Conservation (phyloP, 92 coral and sea anemone genomes). For the Diadumene lineata region DNA sequence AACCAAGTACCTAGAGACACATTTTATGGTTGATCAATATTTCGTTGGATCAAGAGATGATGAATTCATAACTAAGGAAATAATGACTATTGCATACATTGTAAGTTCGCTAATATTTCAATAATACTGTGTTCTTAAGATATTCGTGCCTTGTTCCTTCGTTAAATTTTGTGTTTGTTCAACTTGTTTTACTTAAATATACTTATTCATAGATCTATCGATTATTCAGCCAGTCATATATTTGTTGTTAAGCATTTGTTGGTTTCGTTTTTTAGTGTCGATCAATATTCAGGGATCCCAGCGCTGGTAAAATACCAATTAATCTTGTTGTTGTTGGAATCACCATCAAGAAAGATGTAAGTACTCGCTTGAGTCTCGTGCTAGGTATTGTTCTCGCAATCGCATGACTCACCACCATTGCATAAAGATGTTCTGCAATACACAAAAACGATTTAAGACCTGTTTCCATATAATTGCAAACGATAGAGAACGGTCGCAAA, state of each 20-base stretch:
- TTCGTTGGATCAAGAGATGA: conserved; percentile 35
- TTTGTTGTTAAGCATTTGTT: too few species aligned
- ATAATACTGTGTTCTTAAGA: neutral
- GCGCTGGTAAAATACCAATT: conserved; percentile 61
- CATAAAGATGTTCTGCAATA: too few species aligned
- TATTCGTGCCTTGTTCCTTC: neutral
- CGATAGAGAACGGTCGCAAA: too few species aligned
- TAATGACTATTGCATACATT: conserved; percentile 70
- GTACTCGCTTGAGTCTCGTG: too few species aligned
- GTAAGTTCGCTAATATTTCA: too few species aligned
- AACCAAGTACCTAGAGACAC: conserved; percentile 13
- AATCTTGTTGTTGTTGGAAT: conserved; percentile 57
- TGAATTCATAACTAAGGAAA: conserved; percentile 37
- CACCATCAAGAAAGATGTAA: conserved; percentile 61
- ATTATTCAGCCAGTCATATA: neutral
- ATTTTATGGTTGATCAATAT: conserved; percentile 70
- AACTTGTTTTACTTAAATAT: too few species aligned
- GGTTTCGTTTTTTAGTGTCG: conserved; percentile 40
- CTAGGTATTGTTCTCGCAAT: too few species aligned
- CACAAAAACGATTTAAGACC: too few species aligned
- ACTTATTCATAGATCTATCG: too few species aligned
- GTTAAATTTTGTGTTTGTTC: neutral
- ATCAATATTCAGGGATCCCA: conserved; percentile 56
- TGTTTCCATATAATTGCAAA: too few species aligned
- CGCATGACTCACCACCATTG: too few species aligned